These are phyloP conservation scores for Chrysina gloriosa DNA, from an alignment of 2,888 invertebrate species.

Conservation along the genomic window DNA sequence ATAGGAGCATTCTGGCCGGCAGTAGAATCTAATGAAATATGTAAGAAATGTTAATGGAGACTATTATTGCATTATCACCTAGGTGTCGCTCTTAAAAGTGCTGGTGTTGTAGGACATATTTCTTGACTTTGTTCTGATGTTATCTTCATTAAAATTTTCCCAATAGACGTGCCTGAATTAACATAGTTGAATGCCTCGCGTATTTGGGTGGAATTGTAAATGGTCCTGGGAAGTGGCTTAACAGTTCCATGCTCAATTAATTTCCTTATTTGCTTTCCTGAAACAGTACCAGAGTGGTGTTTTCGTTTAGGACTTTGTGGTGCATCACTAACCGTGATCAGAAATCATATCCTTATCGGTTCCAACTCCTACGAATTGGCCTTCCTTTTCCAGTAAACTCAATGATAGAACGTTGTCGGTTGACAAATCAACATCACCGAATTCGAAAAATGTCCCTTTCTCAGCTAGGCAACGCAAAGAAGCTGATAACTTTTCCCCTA, in stretches of 20 bases:
- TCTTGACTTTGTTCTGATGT: slow-evolving; percentile 55
- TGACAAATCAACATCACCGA: slow-evolving; percentile 84
- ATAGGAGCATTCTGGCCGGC: slow-evolving; percentile 58
- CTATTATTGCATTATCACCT: no score
- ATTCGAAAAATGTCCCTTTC: slow-evolving; percentile 81
- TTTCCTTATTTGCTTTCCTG: background rate
- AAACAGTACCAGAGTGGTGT: background rate
- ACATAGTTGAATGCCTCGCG: slow-evolving; percentile 78
- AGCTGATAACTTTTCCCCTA: slow-evolving; percentile 87
- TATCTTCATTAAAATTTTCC: slow-evolving; percentile 72
- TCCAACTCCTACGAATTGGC: background rate
- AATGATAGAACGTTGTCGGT: slow-evolving; percentile 67
- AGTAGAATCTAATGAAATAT: slow-evolving; percentile 42
- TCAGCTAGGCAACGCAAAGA: slow-evolving; percentile 71
- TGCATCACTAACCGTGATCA: no score
- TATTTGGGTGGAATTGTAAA: slow-evolving; percentile 74
- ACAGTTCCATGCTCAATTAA: slow-evolving; percentile 63
- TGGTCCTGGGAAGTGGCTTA: slow-evolving; percentile 74
- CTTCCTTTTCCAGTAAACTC: background rate
- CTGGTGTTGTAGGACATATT: slow-evolving; percentile 48
- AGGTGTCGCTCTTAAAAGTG: slow-evolving; percentile 43
- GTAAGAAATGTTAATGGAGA: no score
- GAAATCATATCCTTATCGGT: no score
- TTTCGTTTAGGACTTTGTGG: no score
- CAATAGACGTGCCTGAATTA: slow-evolving; percentile 81